phyloP scores from a whole-genome alignment of 2,888 invertebrate genomes.

The Idaea straminata region DNA sequence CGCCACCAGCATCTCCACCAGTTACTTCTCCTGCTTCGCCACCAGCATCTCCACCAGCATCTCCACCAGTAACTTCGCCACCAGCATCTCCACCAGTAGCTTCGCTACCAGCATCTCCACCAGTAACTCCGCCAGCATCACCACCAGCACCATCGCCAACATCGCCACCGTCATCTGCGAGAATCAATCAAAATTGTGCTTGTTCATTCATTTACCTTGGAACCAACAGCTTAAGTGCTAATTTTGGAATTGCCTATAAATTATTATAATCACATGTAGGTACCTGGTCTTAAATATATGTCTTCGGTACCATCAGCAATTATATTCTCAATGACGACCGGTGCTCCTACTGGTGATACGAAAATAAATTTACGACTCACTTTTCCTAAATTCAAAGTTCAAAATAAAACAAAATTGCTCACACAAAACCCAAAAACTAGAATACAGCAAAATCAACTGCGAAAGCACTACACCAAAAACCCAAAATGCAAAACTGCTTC shows the following conservation, averaged over 20 bases:
- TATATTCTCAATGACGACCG: too few species aligned
- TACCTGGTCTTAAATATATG: too few species aligned
- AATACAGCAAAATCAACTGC: too few species aligned
- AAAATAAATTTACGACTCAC: too few species aligned
- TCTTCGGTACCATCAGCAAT: too few species aligned
- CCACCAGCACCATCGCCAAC: conserved; percentile 3
- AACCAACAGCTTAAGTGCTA: neutral
- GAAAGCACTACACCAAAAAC: too few species aligned
- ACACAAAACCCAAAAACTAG: too few species aligned
- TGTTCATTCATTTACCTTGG: neutral
- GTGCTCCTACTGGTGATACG: too few species aligned
- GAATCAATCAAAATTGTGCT: neutral
- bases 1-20: neutral
- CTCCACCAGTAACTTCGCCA: neutral
- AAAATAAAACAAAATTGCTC: too few species aligned
- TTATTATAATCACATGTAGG: neutral
- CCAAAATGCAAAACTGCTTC: too few species aligned
- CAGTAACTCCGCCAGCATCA: neutral
- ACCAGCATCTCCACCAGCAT: neutral
- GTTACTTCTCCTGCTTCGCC: conserved; percentile 2
- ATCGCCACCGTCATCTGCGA: neutral
- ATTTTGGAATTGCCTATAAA: neutral
- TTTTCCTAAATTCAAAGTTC: too few species aligned
- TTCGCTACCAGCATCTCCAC: neutral
- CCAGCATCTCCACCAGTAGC: conserved; percentile 4